Base-by-base conservation (phyloP, 2,797 vertebrate genomes). In the Dendrocincla tyrannina region DNA sequence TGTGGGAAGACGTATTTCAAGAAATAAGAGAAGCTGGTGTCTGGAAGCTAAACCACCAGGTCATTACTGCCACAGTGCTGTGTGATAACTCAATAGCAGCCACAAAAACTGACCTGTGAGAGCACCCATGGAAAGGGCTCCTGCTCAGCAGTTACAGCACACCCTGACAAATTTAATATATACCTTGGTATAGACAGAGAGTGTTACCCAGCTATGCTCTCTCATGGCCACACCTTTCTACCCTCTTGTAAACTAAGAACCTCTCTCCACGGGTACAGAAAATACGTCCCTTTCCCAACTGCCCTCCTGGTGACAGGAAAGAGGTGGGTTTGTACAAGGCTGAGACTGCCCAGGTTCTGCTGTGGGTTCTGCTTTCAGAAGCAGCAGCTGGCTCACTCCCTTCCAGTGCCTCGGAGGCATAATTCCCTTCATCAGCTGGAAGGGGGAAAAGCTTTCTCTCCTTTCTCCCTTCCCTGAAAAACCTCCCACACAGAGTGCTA, bases 1-100 rank as follows among this genome's bases (percentile, higher is more conserved):
- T 50, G 77, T 49, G 77, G 75, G 74, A 91, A 95, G 91, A 74
- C 19, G 0, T 17, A 70, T 87, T 87, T 60, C 70, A 80, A 68
- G 80, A 93, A 95, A 74, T 22, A 58, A 60, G 91, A 93, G 95
- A 77, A 53, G 86, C 58, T 67, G 52, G n/a, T 87, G 88, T 91
- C 77, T 96, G 91, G 77, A 79, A 94, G 49, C 70, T 42, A 86
- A 91, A 87, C 88, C 11, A 14, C 85, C 3, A 12, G 60, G 60
- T 83, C 81, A 85, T 62, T 80, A 74, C 63, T 24, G 81, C 9
- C 4, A 47, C 37, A 17, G 74, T 4, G 32, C 82, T 59, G 42
- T 4, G 44, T 14, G 5, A 24, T 70, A 88, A 69, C 89, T 83
- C 85, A 66, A 66, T 1, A 76, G 76, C 62, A 83, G 74, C 69